Base-by-base conservation (phyloP, 2,113 vertebrate genomes). In the Pleuronectes platessa region DNA sequence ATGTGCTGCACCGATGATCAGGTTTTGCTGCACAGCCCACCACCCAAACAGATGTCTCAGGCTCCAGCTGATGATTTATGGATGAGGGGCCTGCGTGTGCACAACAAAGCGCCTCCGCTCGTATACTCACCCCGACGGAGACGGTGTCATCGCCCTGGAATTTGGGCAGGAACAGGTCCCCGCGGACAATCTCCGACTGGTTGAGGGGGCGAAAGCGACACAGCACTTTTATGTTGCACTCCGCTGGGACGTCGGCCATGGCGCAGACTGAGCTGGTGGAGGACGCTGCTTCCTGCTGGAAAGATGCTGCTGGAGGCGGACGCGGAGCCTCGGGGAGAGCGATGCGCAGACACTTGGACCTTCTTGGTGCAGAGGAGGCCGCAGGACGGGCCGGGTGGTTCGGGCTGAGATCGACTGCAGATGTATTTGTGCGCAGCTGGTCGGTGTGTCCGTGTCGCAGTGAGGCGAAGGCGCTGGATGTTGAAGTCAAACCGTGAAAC, bases 181-280 rank as follows among this genome's bases (percentile, higher is more conserved):
- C 96, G 2, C 96, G 94, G 9, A 94, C 1, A 27, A 96, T 94
- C 90, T 97, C 96, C 2, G 95, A 86, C 90, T 96, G 94, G 81
- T 96, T 97, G 55, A 97, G 92, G 9, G 96, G 96, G 42, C 96
- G 95, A 85, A 97, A 96, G 66, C 96, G 94, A 93, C 96, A 97
- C 81, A 97, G 93, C 90, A 97, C 96, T 89, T 96, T 96, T 71
- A 97, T 96, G 91, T 95, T 96, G 80, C 96, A 96, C 77, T 96
- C 95, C 62, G 94, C 91, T 81, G 91, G 89, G 61, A 90, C 82
- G 51, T 96, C 95, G 74, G 95, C 94, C 96, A 97, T 97, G 74
- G 90, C 91, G 91, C 87, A 91, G 89, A 84, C 89, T 89, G 12
- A 61, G 27, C 59, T 42, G 40, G 81, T 74, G 72, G 84, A 75